Evolutionary conservation across 2,113 vertebrate species (phyloP), one percentile per base, ranked within the genome.

Genomic region (Parus major): DNA sequence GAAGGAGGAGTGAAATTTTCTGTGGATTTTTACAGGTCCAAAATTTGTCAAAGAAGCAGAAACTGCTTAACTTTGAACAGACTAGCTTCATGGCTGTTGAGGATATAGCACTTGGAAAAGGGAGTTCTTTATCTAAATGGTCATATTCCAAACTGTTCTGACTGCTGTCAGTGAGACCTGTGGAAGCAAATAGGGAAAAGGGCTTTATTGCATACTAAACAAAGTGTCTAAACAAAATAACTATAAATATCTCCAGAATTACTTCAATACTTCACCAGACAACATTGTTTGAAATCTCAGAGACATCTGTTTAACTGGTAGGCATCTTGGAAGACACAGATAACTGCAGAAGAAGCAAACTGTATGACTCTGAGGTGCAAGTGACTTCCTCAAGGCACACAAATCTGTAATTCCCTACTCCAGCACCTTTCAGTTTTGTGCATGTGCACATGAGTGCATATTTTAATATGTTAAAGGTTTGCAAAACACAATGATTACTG

Each of bases 401-500:
- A 88, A 73, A 88, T 82, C 72, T 85, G 44, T 71, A 77, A 89
- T 39, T 93, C 52, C 21, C 82, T 91, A 35, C 41, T 65, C 33
- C 35, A 82, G 55, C 36, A 70, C 11, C 7, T 70, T 92, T 57
- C 79, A 50, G 53, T 42, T 65, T 39, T 71, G 50, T 52, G 8
- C 66, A 52, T 52, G 56, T 33, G 47, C 9, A 39, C 21, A 25
- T 24, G 25, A 44, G 31, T 39, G 23, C 53, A 12, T 85, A 47
- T 86, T 93, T 82, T 65, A 80, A 22, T 69, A 71, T 22, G 41
- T 73, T 93, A 96, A 94, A 96, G 36, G 71, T 93, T 73, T 94
- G 77, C 87, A 92, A 96, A 97, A 82, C 80, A 94, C 64, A 94
- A 83, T 95, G 93, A 96, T 94, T 94, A 95, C 92, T 88, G 60